A percentile compares a stretch with the other conserved stretches of the same genome.
Evolutionary conservation across 2,797 vertebrate species (phyloP).

Genomic region (Chiloscyllium punctatum): DNA sequence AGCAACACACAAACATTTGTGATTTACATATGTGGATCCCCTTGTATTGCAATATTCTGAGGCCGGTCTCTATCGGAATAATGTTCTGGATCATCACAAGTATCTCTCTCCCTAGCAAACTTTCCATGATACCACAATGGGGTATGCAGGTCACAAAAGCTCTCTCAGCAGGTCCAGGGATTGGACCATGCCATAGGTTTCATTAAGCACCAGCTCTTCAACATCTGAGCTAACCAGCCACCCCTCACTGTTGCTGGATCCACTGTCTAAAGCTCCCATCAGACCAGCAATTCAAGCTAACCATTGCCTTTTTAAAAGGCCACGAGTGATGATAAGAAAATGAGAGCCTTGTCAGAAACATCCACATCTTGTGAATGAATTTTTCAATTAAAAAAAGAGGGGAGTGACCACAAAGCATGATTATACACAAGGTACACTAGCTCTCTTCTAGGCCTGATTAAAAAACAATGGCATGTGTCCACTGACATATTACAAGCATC

Average conservation of each 20-base stretch:
- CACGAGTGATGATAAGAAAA: background rate
- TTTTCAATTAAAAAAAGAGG: background rate
- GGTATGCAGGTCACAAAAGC: background rate
- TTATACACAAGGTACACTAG: background rate
- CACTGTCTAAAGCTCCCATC: background rate
- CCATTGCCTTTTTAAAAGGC: background rate
- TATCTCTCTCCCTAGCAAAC: background rate
- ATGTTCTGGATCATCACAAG: background rate
- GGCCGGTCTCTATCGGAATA: background rate
- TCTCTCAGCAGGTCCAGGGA: background rate
- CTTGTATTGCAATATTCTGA: background rate
- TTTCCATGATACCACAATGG: background rate
- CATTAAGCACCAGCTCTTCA: background rate
- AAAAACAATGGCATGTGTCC: background rate
- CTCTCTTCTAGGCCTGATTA: background rate
- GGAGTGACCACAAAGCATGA: background rate
- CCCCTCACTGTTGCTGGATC: background rate
- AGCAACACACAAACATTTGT: background rate
- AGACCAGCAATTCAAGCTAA: background rate
- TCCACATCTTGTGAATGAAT: background rate
- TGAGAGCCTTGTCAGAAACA: no score
- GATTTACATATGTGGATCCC: background rate
- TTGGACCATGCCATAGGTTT: background rate
- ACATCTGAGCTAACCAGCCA: background rate
- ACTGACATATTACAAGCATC: background rate